Evolutionary conservation across 2,797 vertebrate species (phyloP).

Genomic region (Sandelia bainsii): DNA sequence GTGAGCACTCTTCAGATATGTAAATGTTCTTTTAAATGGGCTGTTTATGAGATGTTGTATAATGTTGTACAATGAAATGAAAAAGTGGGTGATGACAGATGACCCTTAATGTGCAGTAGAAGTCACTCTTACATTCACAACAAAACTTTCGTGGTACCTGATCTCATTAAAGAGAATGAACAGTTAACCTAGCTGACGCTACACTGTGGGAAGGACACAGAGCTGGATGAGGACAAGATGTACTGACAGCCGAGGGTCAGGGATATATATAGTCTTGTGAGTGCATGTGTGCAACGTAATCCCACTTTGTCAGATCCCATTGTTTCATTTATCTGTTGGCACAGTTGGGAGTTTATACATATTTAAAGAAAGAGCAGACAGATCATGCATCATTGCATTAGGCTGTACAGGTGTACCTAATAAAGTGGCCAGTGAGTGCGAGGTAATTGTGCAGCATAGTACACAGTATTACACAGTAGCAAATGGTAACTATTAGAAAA

Average conservation of each 20-base stretch:
- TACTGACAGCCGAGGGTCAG: conserved; percentile 72
- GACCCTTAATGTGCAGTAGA: not conserved
- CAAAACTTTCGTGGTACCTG: not conserved
- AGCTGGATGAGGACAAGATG: conserved; percentile 73
- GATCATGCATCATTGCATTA: conserved; percentile 14
- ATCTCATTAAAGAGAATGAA: not conserved
- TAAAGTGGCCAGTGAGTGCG: too few species aligned
- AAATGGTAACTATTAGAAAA: not conserved
- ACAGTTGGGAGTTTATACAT: conserved; percentile 45
- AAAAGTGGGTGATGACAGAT: not conserved
- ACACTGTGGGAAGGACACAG: conserved; percentile 64
- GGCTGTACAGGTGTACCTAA: too few species aligned
- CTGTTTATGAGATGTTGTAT: not conserved
- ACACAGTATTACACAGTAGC: not conserved
- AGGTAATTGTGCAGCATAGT: too few species aligned
- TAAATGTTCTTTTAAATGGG: not conserved
- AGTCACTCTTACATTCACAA: not conserved
- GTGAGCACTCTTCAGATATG: not conserved
- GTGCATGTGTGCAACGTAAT: conserved; percentile 42
- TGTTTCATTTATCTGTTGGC: conserved; percentile 55
- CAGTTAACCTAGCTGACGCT: conserved; percentile 69
- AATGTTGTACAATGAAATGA: too few species aligned
- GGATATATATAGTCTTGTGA: conserved; percentile 67
- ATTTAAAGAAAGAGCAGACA: conserved; percentile 48
- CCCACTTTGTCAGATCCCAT: conserved; percentile 60